Conservation (phyloP, 2,797 vertebrate species). For the Schizopygopsis malacanthus region DNA sequence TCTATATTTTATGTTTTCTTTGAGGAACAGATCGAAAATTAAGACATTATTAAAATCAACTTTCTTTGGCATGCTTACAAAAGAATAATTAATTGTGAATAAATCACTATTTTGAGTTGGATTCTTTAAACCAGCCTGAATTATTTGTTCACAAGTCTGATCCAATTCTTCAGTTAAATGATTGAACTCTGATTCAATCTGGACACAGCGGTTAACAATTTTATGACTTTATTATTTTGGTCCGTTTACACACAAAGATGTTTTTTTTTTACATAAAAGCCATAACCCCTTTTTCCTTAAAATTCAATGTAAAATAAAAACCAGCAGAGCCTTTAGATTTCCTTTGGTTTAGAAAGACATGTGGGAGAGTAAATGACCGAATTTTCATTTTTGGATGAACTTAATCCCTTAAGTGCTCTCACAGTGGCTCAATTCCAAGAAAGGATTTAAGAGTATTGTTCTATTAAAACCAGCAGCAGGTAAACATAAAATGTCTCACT, state of each 20-base stretch:
- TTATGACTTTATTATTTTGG: no score
- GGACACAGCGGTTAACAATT: not conserved
- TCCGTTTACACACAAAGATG: not conserved
- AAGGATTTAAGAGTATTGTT: conserved; percentile 18
- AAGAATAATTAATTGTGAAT: not conserved
- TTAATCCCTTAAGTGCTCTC: conserved; percentile 22
- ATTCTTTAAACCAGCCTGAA: not conserved
- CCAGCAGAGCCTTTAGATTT: not conserved
- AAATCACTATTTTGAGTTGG: not conserved
- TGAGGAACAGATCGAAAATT: not conserved
- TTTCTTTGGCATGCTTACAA: not conserved
- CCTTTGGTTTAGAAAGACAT: not conserved
- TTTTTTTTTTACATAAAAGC: not conserved
- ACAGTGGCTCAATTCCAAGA: conserved; percentile 18
- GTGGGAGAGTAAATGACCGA: not conserved
- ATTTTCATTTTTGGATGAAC: conserved; percentile 14
- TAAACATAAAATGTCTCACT: conserved; percentile 11
- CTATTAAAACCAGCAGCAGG: conserved; percentile 31
- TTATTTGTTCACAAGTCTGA: not conserved
- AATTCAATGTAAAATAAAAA: not conserved
- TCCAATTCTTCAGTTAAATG: no score
- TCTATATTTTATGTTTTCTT: not conserved
- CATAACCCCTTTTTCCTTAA: not conserved
- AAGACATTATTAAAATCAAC: not conserved
- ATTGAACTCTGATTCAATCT: not conserved